Evolutionary conservation across 2,113 vertebrate genomes (phyloP).

Genomic region (Pogona vitticeps): DNA sequence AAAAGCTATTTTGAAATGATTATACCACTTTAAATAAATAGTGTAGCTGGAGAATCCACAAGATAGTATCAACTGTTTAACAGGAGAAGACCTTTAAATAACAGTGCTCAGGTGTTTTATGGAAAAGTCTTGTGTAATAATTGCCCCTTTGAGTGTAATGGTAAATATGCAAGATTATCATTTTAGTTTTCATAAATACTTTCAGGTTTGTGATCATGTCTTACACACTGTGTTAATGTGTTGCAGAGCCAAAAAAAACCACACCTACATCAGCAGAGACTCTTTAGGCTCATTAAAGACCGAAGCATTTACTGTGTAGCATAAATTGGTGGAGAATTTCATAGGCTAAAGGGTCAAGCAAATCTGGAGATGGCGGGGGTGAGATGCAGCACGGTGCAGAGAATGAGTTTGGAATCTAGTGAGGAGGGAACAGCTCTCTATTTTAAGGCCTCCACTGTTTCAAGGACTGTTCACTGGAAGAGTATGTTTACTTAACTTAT

Average conservation of each 20-base stretch:
- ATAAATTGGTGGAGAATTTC: not conserved
- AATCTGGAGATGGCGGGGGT: not conserved
- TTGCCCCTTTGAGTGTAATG: not conserved
- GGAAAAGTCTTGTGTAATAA: not conserved
- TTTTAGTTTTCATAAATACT: not conserved
- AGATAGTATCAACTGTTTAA: not conserved
- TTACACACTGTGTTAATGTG: not conserved
- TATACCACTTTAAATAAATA: not conserved
- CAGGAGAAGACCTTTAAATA: not conserved
- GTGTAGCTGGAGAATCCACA: not conserved
- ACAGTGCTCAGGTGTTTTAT: not conserved
- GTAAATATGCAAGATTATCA: not conserved
- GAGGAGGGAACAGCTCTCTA: not conserved
- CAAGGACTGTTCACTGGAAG: too few species aligned
- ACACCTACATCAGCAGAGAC: not conserved
- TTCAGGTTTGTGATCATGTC: not conserved
- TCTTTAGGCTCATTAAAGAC: not conserved
- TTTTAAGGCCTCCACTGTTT: too few species aligned
- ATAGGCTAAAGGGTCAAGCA: not conserved
- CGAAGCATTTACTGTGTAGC: not conserved
- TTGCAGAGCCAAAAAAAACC: not conserved
- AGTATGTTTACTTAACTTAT: too few species aligned
- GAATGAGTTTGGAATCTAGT: not conserved
- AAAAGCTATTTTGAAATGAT: conserved; percentile 18
- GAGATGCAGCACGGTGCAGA: not conserved